Percentiles rank a stretch among this genome's conserved stretches.
Conservation (phyloP, 64 coral and sea anemone genomes). For the Dendrophyllia cribrosa region DNA sequence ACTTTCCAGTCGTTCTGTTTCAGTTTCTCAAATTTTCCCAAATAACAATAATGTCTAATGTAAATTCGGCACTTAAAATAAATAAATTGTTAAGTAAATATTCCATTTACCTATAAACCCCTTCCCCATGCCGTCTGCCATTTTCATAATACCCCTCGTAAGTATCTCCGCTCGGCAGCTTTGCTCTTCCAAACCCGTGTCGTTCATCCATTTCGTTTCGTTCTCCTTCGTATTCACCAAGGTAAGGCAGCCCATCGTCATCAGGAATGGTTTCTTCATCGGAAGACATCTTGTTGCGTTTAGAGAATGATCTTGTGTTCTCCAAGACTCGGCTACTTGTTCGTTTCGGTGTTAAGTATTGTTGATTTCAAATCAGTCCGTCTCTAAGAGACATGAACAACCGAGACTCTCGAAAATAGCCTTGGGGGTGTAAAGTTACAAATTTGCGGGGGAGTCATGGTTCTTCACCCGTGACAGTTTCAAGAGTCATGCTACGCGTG, state of each 20-base stretch:
- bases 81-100: background rate
- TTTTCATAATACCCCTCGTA: constrained; percentile 67
- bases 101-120: constrained; percentile 53
- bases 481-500: too few relatives aligned
- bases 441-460: background rate
- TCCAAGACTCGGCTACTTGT: background rate
- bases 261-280: constrained; percentile 66
- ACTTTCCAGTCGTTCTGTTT: background rate
- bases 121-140: constrained; percentile 56
- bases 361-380: constrained; percentile 28
- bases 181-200: constrained; percentile 50
- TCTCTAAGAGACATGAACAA: constrained; percentile 21
- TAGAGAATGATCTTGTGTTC: too few relatives aligned
- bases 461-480: background rate
- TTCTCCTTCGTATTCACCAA: constrained; percentile 72
- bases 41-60: background rate
- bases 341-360: background rate
- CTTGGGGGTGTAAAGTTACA: constrained; percentile 19
- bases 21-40: background rate
- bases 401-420: background rate
- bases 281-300: constrained; percentile 15
- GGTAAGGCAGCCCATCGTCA: constrained; percentile 61
- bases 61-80: background rate
- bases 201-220: constrained; percentile 59
- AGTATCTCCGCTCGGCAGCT: constrained; percentile 53